Evolutionary conservation across 2,113 vertebrate species (phyloP), one percentile per base, ranked within the genome.

Genomic region (Haplochromis vanheusdeni): DNA sequence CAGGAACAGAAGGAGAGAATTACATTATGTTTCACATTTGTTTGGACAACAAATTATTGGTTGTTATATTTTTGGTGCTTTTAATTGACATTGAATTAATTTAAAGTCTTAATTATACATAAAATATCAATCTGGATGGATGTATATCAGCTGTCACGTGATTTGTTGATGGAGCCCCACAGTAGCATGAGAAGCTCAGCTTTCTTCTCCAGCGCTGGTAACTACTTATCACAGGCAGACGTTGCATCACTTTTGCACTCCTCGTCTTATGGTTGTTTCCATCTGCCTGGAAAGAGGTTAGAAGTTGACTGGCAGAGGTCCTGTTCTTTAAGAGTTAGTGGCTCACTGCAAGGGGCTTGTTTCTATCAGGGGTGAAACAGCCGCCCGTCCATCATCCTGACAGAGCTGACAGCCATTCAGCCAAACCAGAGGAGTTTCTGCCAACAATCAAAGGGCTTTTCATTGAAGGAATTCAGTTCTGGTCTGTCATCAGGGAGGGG

Each of bases 321-420:
- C 81, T 88, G 92, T 90, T 93, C 94, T 89, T 85, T 90, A 47
- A 89, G 89, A 92, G 92, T 94, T 91, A 92, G 91, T 54, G 85
- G 90, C 91, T 93, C 79, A 86, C 92, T 91, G 51, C 82, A 90
- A 86, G 94, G 87, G 85, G 86, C 89, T 95, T 95, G 93, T 95
- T 96, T 94, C 92, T 93, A 92, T 95, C 87, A 86, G 93, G 90
- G 93, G 92, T 95, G 92, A 95, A 96, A 95, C 91, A 91, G 87
- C 92, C 85, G 58, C 93, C 95, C 91, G 94, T 95, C 95, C 86
- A 92, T 96, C 95, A 95, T 82, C 23, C 85, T 91, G 94, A 94
- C 93, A 92, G 90, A 88, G 93, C 90, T 95, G 96, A 96, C 95
- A 96, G 86, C 92, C 91, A 95, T 96, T 96, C 95, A 96, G 86